Evolutionary conservation across 2,113 vertebrate species (phyloP).

Genomic region (Eulemur rufifrons): DNA sequence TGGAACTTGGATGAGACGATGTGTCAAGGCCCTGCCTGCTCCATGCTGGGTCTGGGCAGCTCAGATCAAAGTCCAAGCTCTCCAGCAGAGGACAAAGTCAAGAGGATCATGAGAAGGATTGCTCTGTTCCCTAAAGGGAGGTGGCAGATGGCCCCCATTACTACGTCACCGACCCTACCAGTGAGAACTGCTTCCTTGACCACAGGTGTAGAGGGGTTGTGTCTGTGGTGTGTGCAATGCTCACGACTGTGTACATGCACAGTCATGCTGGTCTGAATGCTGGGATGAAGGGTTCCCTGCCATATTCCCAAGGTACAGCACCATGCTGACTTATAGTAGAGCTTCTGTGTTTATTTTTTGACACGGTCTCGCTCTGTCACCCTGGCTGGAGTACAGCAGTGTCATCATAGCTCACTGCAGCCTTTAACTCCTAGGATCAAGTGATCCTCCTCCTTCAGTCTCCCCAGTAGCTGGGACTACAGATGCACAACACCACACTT

Average conservation of each 20-base stretch:
- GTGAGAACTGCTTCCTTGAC: background rate
- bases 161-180: background rate
- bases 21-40: background rate
- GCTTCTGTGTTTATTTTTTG: background rate
- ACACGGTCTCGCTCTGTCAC: too few relatives aligned
- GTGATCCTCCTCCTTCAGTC: too few relatives aligned
- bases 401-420: too few relatives aligned
- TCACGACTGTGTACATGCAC: too few relatives aligned
- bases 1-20: background rate
- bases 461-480: too few relatives aligned
- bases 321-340: background rate
- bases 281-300: background rate
- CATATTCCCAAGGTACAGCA: background rate
- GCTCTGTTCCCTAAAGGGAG: background rate
- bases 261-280: background rate
- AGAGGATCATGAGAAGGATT: background rate
- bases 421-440: too few relatives aligned
- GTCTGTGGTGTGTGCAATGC: fast-evolving
- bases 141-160: background rate
- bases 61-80: background rate
- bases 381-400: too few relatives aligned
- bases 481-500: too few relatives aligned
- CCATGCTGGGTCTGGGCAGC: background rate
- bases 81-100: background rate
- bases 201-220: background rate